Evolutionary conservation across 1,140 invertebrate species (phyloP), one percentile per base, ranked within the genome.

Genomic region (Fopius arisanus): DNA sequence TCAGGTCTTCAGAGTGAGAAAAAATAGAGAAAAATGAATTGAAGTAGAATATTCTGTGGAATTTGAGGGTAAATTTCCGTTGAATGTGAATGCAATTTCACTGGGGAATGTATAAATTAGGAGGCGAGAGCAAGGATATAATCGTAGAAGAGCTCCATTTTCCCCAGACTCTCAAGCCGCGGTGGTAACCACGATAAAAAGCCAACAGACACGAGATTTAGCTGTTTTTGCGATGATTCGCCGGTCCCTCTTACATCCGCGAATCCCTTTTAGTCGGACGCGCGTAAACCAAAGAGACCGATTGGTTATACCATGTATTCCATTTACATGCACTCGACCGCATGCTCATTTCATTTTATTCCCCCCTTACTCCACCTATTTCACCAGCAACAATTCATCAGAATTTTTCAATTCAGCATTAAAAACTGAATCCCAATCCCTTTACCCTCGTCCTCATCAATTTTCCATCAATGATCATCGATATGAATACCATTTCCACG

Each of bases 131-230:
- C 9, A 1, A 3, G 3, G 12, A 37, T 37, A 5, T 10, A 7
- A 37, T 37, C 9, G 33, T 37, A 37, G 33, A 37, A 10, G 1
- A 37, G 33, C 9, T 37, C 33, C 9, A 37, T 78, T 81, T 82
- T 81, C 81, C 76, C 79, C 19, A 67, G 78, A 78, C 79, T 78
- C 81, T n/a, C n/a, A n/a, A n/a, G 75, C 67, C 76, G 76, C 72
- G 74, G 37, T 37, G 9, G n/a, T n/a, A n/a, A n/a, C 33, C 9
- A 12, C 9, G 33, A 37, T 7, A 37, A 37, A 37, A 37, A 37
- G 7, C 33, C 1, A 37, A 1, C 33, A 37, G 33, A 37, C 33
- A 37, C 33, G 43, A 33, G 26, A 21, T 16, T 7, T 12, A 62
- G 68, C 48, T 70, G 48, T 59, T 62, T 70, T 70, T 70, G 51